These are phyloP conservation scores for Megalopta genalis DNA, from an alignment of 1,140 invertebrate genomes.

Conservation along the genomic window DNA sequence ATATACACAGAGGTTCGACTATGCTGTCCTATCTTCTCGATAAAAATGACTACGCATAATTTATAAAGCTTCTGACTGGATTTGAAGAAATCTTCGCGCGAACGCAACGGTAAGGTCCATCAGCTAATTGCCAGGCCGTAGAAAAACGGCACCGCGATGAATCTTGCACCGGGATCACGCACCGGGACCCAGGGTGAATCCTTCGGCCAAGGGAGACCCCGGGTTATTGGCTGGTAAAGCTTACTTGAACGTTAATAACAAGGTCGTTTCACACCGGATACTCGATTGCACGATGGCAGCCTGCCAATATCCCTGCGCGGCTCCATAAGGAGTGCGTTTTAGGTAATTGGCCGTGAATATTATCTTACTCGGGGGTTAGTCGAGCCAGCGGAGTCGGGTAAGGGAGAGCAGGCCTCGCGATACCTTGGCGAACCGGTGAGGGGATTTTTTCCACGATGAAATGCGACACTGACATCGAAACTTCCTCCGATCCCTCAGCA, in stretches of 20 bases:
- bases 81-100: not conserved
- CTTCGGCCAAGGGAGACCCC: slow-evolving; percentile 4
- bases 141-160: not conserved
- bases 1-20: too few relatives aligned
- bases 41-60: too few relatives aligned
- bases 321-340: slow-evolving; percentile 66
- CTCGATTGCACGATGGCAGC: slow-evolving; percentile 63
- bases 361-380: slow-evolving; percentile 62
- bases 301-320: slow-evolving; percentile 59
- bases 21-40: too few relatives aligned
- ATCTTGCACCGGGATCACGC: slow-evolving; percentile 11
- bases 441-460: slow-evolving; percentile 52
- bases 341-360: slow-evolving; percentile 72
- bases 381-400: slow-evolving; percentile 34
- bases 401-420: slow-evolving; percentile 31
- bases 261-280: slow-evolving; percentile 66
- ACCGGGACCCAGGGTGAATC: slow-evolving; percentile 8
- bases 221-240: slow-evolving; percentile 54
- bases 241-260: slow-evolving; percentile 69
- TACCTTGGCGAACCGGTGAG: slow-evolving; percentile 57
- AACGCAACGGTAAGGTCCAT: not conserved
- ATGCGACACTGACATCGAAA: slow-evolving; percentile 35
- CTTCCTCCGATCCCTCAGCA: too few relatives aligned
- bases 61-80: too few relatives aligned
- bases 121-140: slow-evolving; percentile 2